Percentiles rank a stretch among this genome's conserved stretches.
phyloP scores from a whole-genome alignment of 2,888 invertebrate species.

The Escarpia spicata region DNA sequence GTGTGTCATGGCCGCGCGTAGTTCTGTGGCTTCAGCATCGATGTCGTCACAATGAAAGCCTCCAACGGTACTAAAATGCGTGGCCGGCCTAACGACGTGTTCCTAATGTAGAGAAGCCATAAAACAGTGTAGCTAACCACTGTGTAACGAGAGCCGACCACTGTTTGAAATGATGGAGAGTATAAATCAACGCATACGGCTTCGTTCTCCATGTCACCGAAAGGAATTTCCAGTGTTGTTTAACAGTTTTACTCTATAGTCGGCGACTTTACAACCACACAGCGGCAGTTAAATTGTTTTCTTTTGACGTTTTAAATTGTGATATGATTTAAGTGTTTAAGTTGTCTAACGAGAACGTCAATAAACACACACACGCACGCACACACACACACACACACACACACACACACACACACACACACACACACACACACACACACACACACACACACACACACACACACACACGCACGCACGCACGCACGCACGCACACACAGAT shows the following conservation, averaged over 20 bases:
- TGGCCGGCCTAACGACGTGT: not conserved
- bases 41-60: not conserved
- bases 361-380: no score
- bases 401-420: no score
- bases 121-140: not conserved
- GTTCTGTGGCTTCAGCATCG: not conserved
- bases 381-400: no score
- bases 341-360: no score
- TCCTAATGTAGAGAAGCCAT: not conserved
- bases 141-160: not conserved
- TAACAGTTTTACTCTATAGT: no score
- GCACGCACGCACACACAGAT: not conserved
- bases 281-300: not conserved
- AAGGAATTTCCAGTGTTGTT: not conserved
- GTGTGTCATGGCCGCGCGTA: not conserved
- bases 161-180: not conserved
- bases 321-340: no score
- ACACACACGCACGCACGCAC: not conserved
- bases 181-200: not conserved
- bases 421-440: not conserved
- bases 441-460: not conserved
- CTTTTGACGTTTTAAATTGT: no score
- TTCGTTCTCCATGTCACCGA: not conserved
- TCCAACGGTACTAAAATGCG: not conserved
- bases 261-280: not conserved